A percentile compares a stretch with the other conserved stretches of the same genome.
These are phyloP conservation scores for Cybosia mesomella DNA, from an alignment of 2,888 invertebrate genomes.

Conservation along the genomic window DNA sequence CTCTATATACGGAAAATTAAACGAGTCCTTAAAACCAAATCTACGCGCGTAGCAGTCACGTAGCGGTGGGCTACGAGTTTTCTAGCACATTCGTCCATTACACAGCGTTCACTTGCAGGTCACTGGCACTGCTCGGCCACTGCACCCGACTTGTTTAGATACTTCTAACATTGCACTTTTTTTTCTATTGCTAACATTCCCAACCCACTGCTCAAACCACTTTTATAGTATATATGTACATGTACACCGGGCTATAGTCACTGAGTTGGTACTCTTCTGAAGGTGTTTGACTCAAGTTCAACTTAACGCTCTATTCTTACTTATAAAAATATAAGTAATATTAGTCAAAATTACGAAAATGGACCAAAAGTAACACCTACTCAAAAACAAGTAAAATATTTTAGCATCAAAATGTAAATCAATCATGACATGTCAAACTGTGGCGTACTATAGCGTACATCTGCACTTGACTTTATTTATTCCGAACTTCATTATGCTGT, in stretches of 20 bases:
- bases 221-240: slow-evolving; percentile 51
- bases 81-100: slow-evolving; percentile 55
- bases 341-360: neutral
- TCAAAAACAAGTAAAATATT: neutral
- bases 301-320: slow-evolving; percentile 1
- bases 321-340: neutral
- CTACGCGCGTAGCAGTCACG: slow-evolving; percentile 58
- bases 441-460: neutral
- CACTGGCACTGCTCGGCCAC: slow-evolving; percentile 83
- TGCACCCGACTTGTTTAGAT: slow-evolving; percentile 85
- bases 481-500: neutral
- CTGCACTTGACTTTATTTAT: slow-evolving; percentile 2
- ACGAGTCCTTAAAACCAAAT: slow-evolving; percentile 21
- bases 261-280: slow-evolving; percentile 32
- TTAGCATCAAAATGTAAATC: neutral
- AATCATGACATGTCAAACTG: neutral
- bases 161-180: slow-evolving; percentile 83
- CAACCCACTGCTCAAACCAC: slow-evolving; percentile 66
- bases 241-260: slow-evolving; percentile 23
- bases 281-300: slow-evolving; percentile 32
- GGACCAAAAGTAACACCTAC: neutral
- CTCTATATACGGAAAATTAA: slow-evolving; percentile 24
- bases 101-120: slow-evolving; percentile 70
- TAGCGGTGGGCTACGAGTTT: slow-evolving; percentile 73
- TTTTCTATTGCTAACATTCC: slow-evolving; percentile 83